Evolutionary conservation across 2,797 vertebrate genomes (phyloP), one percentile per base, ranked within the genome.

Genomic region (Benthosema pterotum): DNA sequence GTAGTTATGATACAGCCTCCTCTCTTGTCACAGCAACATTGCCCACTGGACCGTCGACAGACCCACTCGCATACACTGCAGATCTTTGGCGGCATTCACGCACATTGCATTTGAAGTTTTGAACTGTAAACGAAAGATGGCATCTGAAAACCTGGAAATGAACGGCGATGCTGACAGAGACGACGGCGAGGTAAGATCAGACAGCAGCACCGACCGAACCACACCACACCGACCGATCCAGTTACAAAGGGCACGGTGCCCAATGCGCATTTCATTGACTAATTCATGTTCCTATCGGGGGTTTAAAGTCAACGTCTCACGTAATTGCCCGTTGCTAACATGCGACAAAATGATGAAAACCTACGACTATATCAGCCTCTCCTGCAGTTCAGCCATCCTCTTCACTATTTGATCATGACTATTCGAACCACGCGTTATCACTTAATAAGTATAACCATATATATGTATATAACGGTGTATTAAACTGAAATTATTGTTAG

Each of bases 71-170:
- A 4, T 14, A 15, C 13, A 16, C 4, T 8, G 12, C 0, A n/a
- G 11, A 7, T 22, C 0, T 7, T 19, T 11, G 32, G 32, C 32
- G 32, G 32, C 32, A 38, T 38, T 38, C 32, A 38, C 32, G 8
- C 32, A 32, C 28, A 38, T 38, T 38, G 8, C 11, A 45, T 43
- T 3, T 1, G 3, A 32, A 43, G 11, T 6, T 43, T 3, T 1
- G 3, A 32, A 43, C n/a, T 6, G 12, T 4, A 2, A 19, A 5
- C 17, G 9, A 47, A 2, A 2, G 3, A 91, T 93, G 91, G 72
- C 84, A 2, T 61, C 79, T n/a, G 91, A 90, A 17, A 49, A 50
- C 54, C 14, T 91, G 32, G 89, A 91, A 61, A 79, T 94, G 84
- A 90, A 89, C 78, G 87, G 88, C 5, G 78, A 60, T 59, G 75